Base-by-base conservation (phyloP, 2,888 invertebrate species). In the Coleophora flavipennella region DNA sequence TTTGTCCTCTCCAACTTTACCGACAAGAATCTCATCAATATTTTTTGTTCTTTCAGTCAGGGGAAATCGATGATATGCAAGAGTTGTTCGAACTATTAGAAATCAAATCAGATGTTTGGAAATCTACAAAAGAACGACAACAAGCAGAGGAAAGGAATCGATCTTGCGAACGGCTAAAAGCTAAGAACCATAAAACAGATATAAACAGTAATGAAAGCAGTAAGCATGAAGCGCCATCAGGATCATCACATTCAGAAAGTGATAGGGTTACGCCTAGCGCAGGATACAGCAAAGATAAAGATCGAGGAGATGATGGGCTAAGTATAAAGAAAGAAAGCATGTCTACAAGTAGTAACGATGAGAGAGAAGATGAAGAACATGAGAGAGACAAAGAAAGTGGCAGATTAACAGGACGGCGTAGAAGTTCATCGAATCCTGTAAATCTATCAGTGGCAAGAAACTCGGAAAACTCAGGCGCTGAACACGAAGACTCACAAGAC, bases 21-120 rank as follows among this genome's bases (percentile, higher is more conserved):
- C 2, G 2, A 28, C 9, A 36, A 28, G 12, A 2, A 7, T 13
- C 7, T 14, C 34, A 25, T 31, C 26, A 32, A 10, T 7, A 9
- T 43, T 34, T 47, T 45, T 42, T 45, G 46, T 42, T 45, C 36
- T 48, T 86, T 53, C 81, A 92, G 92, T 91, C 91, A 51, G 89
- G 88, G 56, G 94, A 94, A 83, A 89, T 94, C 55, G 91, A 91
- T 64, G 92, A 92, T 61, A 88, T 94, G 83, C 91, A 92, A 78
- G 94, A 94, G 72, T 78, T 94, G 40, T 91, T 94, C 69, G 91
- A 93, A 69, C 80, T 94, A 55, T 76, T 94, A 58, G 93, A 94
- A 85, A 94, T 94, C 52, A 93, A 93, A 75, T 92, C 94, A 48
- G 93, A 93, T 59, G 89, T 91, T 59, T 91, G 91, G 91, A 85